These are phyloP conservation scores for Egretta garzetta DNA, from an alignment of 2,113 vertebrate species.

Conservation along the genomic window DNA sequence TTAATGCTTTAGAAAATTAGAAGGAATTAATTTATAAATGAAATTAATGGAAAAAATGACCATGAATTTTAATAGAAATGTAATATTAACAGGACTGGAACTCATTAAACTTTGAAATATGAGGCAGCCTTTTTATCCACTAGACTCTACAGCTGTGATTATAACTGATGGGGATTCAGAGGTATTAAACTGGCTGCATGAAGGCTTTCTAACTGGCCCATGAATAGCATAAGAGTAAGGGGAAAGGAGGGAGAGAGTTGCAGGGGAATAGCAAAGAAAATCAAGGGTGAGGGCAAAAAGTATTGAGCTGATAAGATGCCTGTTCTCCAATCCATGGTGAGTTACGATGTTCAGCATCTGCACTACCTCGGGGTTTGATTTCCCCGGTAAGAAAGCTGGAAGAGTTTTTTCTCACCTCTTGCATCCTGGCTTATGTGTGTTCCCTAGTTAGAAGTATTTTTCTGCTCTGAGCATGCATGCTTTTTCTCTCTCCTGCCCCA, in stretches of 20 bases:
- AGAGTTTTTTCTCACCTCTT: not conserved
- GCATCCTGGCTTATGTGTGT: not conserved
- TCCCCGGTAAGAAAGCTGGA: not conserved
- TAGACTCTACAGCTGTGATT: not conserved
- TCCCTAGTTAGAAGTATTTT: not conserved
- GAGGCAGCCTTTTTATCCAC: not conserved
- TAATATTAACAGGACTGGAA: conserved; percentile 16
- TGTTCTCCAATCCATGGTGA: not conserved
- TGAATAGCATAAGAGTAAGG: not conserved
- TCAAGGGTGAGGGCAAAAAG: not conserved
- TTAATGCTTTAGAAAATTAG: conserved; percentile 17
- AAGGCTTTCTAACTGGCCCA: not conserved
- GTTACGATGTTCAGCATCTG: not conserved
- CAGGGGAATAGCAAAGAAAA: not conserved
- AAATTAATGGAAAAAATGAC: conserved; percentile 6
- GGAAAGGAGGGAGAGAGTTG: not conserved
- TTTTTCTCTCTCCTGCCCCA: not conserved
- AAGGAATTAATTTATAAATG: conserved; percentile 24
- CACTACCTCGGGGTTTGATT: not conserved
- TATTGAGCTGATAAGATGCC: not conserved
- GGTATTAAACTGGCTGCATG: not conserved
- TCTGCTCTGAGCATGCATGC: not conserved
- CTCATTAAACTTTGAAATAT: conserved; percentile 19
- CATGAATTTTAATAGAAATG: conserved; percentile 23
- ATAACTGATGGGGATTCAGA: not conserved